Evolutionary conservation across 2,888 invertebrate species (phyloP), one percentile per base, ranked within the genome.

Genomic region (Anodontia alba): DNA sequence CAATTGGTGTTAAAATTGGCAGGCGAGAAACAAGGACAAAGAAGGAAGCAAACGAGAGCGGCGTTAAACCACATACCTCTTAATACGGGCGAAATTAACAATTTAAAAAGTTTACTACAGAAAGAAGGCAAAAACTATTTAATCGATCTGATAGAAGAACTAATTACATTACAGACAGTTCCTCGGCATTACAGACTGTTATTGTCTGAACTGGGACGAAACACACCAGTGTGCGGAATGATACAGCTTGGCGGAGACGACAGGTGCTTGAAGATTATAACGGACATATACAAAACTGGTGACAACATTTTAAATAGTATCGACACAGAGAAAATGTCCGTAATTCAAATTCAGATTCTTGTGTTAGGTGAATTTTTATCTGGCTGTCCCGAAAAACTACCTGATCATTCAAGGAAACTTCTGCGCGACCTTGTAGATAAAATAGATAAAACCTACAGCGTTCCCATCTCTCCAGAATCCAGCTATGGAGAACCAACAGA

Each of bases 161-260:
- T 57, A 26, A 57, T 26, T 23, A 29, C 3, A 17, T 8, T 57
- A 5, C 7, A 17, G 3, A 23, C 7, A 17, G 26, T 57, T 57
- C 57, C 57, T 10, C 3, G 1, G 17, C 57, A 57, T 57, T 29
- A 10, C 17, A 3, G 57, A 3, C 57, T 57, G 7, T 5, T 57
- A 3, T 57, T 57, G 3, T 5, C 26, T 17, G 57, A 57, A 17
- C 57, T 57, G 10, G 51, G 57, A 29, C 26, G 57, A 57, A 57
- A 57, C 29, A 57, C 57, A 26, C 57, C 57, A 57, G 57, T 57
- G 57, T 57, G 29, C 29, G 29, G 57, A 17, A 57, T 57, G 57
- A 29, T 57, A 17, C 57, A 57, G 57, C 20, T 29, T 29, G 57
- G 57, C 26, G 57, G 57, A 49, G 49, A 49, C 20, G 17, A 10